Evolutionary conservation across 2,797 vertebrate genomes (phyloP).

Genomic region (Carapus acus): DNA sequence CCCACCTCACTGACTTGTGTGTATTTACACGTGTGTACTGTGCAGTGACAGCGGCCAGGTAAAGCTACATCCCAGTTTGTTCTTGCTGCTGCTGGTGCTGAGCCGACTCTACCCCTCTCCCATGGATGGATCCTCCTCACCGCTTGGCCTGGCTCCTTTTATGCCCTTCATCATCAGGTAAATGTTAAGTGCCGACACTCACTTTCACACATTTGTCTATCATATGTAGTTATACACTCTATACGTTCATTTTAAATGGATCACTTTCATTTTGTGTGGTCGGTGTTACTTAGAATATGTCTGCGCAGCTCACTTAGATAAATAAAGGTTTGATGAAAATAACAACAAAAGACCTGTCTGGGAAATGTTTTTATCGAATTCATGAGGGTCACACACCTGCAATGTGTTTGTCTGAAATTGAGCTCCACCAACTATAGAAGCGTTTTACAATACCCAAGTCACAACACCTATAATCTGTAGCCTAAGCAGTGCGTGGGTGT

Average conservation of each 20-base stretch:
- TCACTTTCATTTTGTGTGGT: neutral
- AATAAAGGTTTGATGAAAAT: neutral
- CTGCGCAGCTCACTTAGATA: conserved; percentile 1
- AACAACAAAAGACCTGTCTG: conserved; percentile 3
- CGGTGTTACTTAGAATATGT: conserved; percentile 18
- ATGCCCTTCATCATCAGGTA: conserved; percentile 90
- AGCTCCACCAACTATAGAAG: conserved; percentile 39
- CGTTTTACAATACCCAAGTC: conserved; percentile 42
- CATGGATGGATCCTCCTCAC: conserved; percentile 86
- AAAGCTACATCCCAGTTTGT: conserved; percentile 86
- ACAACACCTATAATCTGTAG: conserved; percentile 56
- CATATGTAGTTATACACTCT: neutral
- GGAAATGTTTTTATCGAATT: conserved; percentile 13
- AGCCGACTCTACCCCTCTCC: conserved; percentile 92
- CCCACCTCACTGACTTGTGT: neutral
- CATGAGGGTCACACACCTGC: conserved; percentile 50
- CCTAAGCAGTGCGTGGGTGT: neutral
- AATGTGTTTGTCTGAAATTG: conserved; percentile 29
- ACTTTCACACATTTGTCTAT: neutral
- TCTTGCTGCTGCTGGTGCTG: conserved; percentile 87
- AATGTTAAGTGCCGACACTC: conserved; percentile 18
- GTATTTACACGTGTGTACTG: conserved; percentile 30
- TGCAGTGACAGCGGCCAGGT: conserved; percentile 71
- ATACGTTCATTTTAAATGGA: neutral
- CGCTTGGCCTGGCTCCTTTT: conserved; percentile 84